These are phyloP conservation scores for Microctonus brassicae DNA, from an alignment of 2,888 invertebrate species.

Conservation along the genomic window DNA sequence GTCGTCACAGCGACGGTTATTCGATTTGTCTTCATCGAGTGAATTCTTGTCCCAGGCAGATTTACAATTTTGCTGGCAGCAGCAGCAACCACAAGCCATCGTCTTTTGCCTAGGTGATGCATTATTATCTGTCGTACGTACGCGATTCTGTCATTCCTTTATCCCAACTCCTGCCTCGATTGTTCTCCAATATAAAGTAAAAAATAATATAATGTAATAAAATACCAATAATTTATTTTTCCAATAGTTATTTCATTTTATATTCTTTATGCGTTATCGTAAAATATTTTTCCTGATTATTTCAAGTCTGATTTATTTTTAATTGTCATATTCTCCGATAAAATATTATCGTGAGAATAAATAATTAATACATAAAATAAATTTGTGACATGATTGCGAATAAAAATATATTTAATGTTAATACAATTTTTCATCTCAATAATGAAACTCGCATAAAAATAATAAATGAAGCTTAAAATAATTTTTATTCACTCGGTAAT, in stretches of 20 bases:
- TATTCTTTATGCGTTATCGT: neutral
- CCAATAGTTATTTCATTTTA: neutral
- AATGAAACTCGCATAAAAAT: neutral
- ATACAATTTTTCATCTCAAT: neutral
- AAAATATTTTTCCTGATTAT: neutral
- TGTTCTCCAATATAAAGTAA: constrained; percentile 3
- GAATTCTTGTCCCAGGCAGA: constrained; percentile 30
- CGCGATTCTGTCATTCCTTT: neutral
- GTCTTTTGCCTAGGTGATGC: constrained; percentile 15
- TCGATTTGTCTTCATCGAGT: constrained; percentile 36
- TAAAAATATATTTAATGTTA: neutral
- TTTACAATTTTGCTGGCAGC: constrained; percentile 40
- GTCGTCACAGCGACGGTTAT: constrained; percentile 29
- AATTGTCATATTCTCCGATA: too few relatives aligned
- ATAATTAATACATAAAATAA: neutral
- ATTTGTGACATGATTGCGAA: neutral
- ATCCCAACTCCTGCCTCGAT: constrained; percentile 11
- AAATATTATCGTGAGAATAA: neutral
- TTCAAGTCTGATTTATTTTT: too few relatives aligned
- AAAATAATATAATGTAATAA: neutral
- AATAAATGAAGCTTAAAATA: neutral
- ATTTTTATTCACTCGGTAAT: neutral
- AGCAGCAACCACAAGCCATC: constrained; percentile 36
- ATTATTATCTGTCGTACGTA: constrained; percentile 23
- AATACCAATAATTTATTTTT: neutral